Percentiles rank a stretch among this genome's conserved stretches.
Conservation (phyloP, 2,113 vertebrate species). For the Nothoprocta pentlandii region DNA sequence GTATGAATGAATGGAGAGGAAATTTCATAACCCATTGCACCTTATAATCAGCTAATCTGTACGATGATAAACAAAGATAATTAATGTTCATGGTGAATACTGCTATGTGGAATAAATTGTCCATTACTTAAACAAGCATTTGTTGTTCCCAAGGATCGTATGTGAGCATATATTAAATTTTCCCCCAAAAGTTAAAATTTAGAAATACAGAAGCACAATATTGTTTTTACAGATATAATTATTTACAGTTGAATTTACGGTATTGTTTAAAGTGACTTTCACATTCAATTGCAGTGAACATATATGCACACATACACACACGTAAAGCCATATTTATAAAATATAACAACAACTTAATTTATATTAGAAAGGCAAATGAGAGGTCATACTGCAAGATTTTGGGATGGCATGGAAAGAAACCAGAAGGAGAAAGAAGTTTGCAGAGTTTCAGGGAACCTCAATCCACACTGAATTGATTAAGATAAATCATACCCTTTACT, state of each 20-base stretch:
- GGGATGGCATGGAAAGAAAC: not conserved
- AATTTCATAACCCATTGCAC: not conserved
- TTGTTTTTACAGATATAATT: not conserved
- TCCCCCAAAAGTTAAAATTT: not conserved
- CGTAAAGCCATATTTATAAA: not conserved
- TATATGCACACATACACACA: too few relatives aligned
- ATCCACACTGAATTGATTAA: not conserved
- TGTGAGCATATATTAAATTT: not conserved
- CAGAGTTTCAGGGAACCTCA: not conserved
- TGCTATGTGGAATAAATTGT: not conserved
- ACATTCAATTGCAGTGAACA: not conserved
- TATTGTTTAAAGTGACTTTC: not conserved
- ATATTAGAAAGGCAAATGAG: not conserved
- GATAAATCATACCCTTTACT: not conserved
- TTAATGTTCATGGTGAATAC: not conserved
- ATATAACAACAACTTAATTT: not conserved
- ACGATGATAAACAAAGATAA: not conserved
- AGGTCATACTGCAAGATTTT: not conserved
- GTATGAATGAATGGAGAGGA: not conserved
- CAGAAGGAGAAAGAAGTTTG: not conserved
- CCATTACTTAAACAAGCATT: too few relatives aligned
- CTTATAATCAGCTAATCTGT: not conserved
- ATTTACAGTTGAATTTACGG: not conserved
- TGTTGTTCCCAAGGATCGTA: not conserved
- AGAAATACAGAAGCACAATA: not conserved